Conservation (phyloP, 2,888 invertebrate genomes). For the Limnephilus auricula region DNA sequence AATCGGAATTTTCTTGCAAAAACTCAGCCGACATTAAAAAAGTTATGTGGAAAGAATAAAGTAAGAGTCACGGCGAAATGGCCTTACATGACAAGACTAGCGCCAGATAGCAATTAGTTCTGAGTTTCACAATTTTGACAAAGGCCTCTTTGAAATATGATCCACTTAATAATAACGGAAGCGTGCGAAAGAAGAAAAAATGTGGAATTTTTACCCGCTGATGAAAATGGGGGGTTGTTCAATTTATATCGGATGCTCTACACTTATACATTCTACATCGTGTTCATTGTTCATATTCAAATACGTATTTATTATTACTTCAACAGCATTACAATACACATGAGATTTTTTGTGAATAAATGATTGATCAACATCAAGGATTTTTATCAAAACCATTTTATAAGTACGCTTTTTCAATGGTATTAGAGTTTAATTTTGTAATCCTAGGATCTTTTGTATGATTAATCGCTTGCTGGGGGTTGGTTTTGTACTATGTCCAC, state of each 20-base stretch:
- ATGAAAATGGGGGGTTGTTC: not conserved
- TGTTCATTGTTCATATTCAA: not conserved
- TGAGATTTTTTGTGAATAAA: too few species aligned
- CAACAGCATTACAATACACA: not conserved
- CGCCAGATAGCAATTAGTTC: not conserved
- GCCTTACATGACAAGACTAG: not conserved
- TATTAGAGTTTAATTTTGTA: too few species aligned
- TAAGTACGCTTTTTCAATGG: too few species aligned
- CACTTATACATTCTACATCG: not conserved
- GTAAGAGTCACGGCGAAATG: not conserved
- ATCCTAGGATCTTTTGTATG: too few species aligned
- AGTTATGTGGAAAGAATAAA: not conserved
- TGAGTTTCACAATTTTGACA: slow-evolving; percentile 18
- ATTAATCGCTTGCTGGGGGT: too few species aligned
- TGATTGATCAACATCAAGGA: too few species aligned
- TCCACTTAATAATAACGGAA: slow-evolving; percentile 25
- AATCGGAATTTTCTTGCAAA: not conserved
- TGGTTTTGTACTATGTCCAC: too few species aligned
- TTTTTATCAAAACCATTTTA: too few species aligned
- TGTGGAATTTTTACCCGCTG: not conserved
- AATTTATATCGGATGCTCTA: slow-evolving; percentile 11
- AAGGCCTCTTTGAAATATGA: slow-evolving; percentile 40
- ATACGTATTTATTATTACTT: not conserved
- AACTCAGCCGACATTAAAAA: not conserved
- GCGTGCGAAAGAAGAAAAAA: slow-evolving; percentile 29